These are phyloP conservation scores for Geophilus truncorum DNA, from an alignment of 2,888 invertebrate species.

Conservation along the genomic window DNA sequence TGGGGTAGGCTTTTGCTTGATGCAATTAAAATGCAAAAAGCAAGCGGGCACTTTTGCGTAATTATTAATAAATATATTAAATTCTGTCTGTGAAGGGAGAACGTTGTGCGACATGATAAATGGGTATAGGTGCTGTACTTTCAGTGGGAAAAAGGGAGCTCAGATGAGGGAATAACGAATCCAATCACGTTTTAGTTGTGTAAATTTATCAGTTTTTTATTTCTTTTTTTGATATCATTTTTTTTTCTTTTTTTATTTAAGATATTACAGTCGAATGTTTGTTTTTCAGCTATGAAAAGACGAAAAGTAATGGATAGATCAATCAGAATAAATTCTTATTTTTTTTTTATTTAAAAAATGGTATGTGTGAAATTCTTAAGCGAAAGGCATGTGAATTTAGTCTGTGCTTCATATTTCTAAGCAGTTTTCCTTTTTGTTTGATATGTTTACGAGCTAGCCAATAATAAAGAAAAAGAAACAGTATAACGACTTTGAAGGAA, in stretches of 20 bases:
- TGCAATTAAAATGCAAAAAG: slow-evolving; percentile 21
- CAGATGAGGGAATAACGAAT: neutral
- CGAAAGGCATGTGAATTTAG: neutral
- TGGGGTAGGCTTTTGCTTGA: slow-evolving; percentile 2
- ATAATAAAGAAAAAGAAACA: slow-evolving; percentile 12
- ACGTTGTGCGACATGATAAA: neutral
- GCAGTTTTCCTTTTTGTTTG: neutral
- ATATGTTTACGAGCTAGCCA: neutral
- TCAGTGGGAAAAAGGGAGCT: neutral
- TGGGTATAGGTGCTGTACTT: neutral
- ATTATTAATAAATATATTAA: slow-evolving; percentile 27
- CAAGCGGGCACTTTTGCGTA: neutral
- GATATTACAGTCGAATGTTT: neutral
- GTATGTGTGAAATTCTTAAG: slow-evolving; percentile 2
- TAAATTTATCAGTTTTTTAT: slow-evolving; percentile 11
- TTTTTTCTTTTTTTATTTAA: neutral
- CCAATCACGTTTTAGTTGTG: slow-evolving; percentile 22
- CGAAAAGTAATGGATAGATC: neutral
- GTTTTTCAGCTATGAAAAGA: neutral
- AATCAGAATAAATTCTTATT: neutral
- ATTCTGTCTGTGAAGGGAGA: neutral
- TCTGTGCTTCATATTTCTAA: neutral
- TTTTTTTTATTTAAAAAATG: neutral
- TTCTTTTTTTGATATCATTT: neutral
- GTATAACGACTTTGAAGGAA: neutral